A percentile compares a stretch with the other conserved stretches of the same genome.
These are phyloP conservation scores for Sisyra terminalis DNA, from an alignment of 2,888 invertebrate genomes.

Conservation along the genomic window DNA sequence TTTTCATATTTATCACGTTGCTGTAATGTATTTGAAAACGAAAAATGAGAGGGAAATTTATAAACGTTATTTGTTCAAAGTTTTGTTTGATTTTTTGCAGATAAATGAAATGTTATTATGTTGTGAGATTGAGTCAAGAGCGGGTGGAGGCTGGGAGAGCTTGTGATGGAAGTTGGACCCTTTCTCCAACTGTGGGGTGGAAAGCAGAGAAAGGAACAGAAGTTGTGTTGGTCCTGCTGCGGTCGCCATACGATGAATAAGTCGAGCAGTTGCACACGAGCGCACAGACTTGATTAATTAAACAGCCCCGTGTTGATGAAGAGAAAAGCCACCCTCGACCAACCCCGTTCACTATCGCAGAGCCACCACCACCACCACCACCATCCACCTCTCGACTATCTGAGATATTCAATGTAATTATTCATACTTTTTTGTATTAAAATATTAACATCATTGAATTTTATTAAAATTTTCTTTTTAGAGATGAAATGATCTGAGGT, in stretches of 20 bases:
- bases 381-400: neutral
- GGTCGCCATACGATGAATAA: slow-evolving; percentile 5
- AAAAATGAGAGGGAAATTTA: too few species aligned
- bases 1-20: too few species aligned
- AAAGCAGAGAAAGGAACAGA: neutral
- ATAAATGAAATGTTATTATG: too few species aligned
- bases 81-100: too few species aligned
- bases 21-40: too few species aligned
- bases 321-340: neutral
- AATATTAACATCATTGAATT: neutral
- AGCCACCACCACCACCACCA: neutral
- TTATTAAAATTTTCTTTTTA: neutral
- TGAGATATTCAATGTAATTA: neutral
- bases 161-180: too few species aligned
- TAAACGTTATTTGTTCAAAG: too few species aligned
- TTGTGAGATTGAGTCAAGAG: too few species aligned
- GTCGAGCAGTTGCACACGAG: slow-evolving; percentile 3
- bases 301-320: slow-evolving; percentile 3
- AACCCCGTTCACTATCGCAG: neutral
- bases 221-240: slow-evolving; percentile 4
- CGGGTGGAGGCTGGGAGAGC: too few species aligned
- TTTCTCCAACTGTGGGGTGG: too few species aligned
- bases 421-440: neutral
- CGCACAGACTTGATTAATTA: slow-evolving; percentile 7
- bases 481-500: neutral